Base-by-base conservation (phyloP, 2,113 vertebrate genomes). In the Mobula hypostoma region DNA sequence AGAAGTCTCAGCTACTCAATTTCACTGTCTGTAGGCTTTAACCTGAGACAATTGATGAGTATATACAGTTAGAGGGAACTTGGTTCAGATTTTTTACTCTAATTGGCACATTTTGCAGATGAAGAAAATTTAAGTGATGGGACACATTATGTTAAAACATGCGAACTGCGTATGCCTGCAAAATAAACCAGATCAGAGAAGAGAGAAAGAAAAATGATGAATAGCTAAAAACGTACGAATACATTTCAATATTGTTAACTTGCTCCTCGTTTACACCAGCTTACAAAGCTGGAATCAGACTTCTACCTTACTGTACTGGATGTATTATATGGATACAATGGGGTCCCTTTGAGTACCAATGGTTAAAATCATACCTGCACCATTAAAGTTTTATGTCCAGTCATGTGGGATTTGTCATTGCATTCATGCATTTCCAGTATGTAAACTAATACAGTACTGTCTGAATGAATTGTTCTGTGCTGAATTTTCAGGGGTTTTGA, bases 111-210 rank as follows among this genome's bases (percentile, higher is more conserved):
- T 70, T 36, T 91, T 91, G 11, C 61, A 70, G 63, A 72, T 92
- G 17, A 92, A 92, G 88, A 92, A n/a, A 32, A 92, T 92, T 92
- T 32, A 92, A 92, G 29, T 32, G 15, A 40, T 24, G 70, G 63
- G 17, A 58, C 15, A 2, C 36, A 21, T 19, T 32, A n/a, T 32
- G 8, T 11, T 61, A 9, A 40, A 70, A 68, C 17, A 40, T 11
- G 29, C 27, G 83, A n/a, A 63, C 15, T 29, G 27, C 56, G 29
- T 24, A 61, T 15, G 56, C 29, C 11, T 24, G 27, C 83, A 29
- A 2, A 11, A 61, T 24, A n/a, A 63, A 87, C 56, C 83, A 87
- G 11, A 87, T 70, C 88, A 92, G 24, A 87, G 36, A 68, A 7
- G 17, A 70, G 88, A 92, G 63, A 36, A 21, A 19, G 5, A 48